phyloP scores from a whole-genome alignment of 2,113 vertebrate genomes.

The Myrmecophaga tridactyla region DNA sequence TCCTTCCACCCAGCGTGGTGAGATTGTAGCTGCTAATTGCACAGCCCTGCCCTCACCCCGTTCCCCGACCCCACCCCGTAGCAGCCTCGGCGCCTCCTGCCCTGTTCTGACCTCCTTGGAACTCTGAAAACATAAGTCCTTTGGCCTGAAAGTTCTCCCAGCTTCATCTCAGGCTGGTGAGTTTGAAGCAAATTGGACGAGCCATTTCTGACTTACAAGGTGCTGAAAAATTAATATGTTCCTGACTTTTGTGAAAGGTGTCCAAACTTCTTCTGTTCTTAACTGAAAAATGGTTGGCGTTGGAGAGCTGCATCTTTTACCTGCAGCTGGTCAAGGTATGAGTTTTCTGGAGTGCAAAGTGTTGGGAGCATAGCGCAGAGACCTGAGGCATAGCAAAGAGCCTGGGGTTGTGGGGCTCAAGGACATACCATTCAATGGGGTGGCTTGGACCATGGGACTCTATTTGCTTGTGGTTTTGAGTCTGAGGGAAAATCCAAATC shows the following conservation, averaged over 20 bases:
- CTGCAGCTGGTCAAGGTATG: fast-evolving
- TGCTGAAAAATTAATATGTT: constrained; percentile 23
- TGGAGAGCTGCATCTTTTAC: not conserved
- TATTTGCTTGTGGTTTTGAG: too few species aligned
- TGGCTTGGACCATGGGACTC: too few species aligned
- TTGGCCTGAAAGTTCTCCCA: fast-evolving
- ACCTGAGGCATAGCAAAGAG: fast-evolving
- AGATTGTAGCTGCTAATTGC: fast-evolving
- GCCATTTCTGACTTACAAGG: not conserved
- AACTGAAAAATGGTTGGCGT: not conserved
- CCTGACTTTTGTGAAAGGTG: not conserved
- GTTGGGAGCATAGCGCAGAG: fast-evolving
- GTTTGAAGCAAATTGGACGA: constrained; percentile 24
- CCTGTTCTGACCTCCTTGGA: not conserved
- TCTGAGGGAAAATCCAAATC: too few species aligned
- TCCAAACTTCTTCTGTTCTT: not conserved
- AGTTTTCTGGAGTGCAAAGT: not conserved
- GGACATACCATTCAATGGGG: too few species aligned
- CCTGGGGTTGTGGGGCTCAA: too few species aligned
- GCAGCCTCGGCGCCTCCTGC: fast-evolving
- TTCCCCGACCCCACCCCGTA: fast-evolving
- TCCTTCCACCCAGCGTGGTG: fast-evolving
- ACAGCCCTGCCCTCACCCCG: not conserved
- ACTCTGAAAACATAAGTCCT: not conserved
- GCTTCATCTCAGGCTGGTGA: not conserved